Base-by-base conservation (phyloP, 2,888 invertebrate genomes). In the Lordiphosa fenestrarum region DNA sequence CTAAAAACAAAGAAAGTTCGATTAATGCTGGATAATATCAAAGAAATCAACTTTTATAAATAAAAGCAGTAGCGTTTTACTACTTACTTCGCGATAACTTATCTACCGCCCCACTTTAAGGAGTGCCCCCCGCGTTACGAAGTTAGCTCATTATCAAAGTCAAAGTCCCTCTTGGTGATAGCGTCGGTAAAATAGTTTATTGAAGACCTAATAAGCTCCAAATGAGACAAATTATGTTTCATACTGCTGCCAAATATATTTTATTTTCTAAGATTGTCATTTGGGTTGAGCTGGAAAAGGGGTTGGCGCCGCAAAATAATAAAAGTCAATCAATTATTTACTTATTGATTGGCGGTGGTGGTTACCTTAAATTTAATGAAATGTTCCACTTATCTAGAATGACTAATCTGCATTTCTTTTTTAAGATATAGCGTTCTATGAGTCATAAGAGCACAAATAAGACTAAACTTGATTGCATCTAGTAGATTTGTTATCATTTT, bases 131-230 rank as follows among this genome's bases (percentile, higher is more conserved):
- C 13, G 6, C 3, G 23, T 41, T 46, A 30, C 35, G 15, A 30
- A 36, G 12, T 36, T 19, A 35, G 59, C 50, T 19, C 41, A 50
- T 54, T 59, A 66, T 69, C 70, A 73, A 48, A 61, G 23, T 49
- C 56, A 64, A 68, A 71, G 55, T 49, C 54, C 30, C 30, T 9
- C 30, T 9, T 9, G 53, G 51, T 59, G 84, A 72, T 80, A 76
- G 58, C 49, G 63, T 19, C 61, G 84, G 82, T 82, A 78, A 78
- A 82, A 82, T 66, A 57, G 40, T 72, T 80, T 59, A 72, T 68
- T 62, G 61, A 55, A 83, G 57, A 53, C 54, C 47, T 59, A 53
- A 54, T 68, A 72, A 67, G 58, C 15, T 44, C 58, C 41, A 52
- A 67, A 80, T 63, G 62, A 70, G 73, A 73, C 77, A 77, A 80